A percentile compares a stretch with the other conserved stretches of the same genome.
These are phyloP conservation scores for Drosophila leontia DNA, from an alignment of 1,140 invertebrate species.

Conservation along the genomic window DNA sequence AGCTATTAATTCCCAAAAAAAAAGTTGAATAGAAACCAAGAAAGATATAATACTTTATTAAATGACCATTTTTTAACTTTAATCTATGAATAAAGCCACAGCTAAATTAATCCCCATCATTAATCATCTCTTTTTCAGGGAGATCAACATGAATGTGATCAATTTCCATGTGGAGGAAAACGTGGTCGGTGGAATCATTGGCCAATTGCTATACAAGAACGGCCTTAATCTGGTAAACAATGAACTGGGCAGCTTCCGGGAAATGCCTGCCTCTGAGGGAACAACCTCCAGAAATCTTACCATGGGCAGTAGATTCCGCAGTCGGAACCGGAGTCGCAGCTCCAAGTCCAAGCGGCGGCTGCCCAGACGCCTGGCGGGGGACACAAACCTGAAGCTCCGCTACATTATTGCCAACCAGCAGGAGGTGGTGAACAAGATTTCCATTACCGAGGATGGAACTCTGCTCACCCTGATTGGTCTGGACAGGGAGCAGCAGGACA, in stretches of 20 bases:
- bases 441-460: slow-evolving; percentile 91
- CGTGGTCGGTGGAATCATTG: slow-evolving; percentile 90
- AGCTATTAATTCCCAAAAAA: no score
- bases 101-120: not conserved
- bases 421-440: slow-evolving; percentile 91
- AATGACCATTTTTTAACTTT: not conserved
- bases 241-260: slow-evolving; percentile 68
- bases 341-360: slow-evolving; percentile 59
- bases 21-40: not conserved
- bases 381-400: slow-evolving; percentile 85
- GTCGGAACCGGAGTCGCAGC: slow-evolving; percentile 58
- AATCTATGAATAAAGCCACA: not conserved
- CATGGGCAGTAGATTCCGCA: slow-evolving; percentile 66
- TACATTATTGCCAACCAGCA: slow-evolving; percentile 93
- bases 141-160: slow-evolving; percentile 88
- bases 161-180: slow-evolving; percentile 93
- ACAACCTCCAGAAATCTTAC: slow-evolving; percentile 49
- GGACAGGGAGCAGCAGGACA: slow-evolving; percentile 91
- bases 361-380: slow-evolving; percentile 56
- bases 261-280: slow-evolving; percentile 34
- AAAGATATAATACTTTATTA: not conserved
- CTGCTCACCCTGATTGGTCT: slow-evolving; percentile 91
- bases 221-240: slow-evolving; percentile 81
- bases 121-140: slow-evolving; percentile 84
- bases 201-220: slow-evolving; percentile 89